Base-by-base conservation (phyloP, 2,797 vertebrate species). In the Coilia nasus region DNA sequence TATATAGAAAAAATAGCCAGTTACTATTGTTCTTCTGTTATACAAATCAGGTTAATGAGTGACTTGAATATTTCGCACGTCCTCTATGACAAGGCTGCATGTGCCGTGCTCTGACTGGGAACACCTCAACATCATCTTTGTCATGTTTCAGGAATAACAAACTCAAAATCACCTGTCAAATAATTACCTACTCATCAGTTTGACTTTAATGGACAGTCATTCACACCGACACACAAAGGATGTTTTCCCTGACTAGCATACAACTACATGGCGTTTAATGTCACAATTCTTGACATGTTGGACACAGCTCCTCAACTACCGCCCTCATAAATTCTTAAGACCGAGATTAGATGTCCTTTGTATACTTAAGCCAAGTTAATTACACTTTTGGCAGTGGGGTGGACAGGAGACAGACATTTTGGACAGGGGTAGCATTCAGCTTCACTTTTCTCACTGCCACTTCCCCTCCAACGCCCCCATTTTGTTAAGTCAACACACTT, bases 341-440 rank as follows among this genome's bases (percentile, higher is more conserved):
- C 15, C 71, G 2, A 78, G 71, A 78, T 78, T 44, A 35, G 71
- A 78, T 78, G 71, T 78, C 71, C 17, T 78, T 78, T 78, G 71
- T 41, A 78, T 78, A 41, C 71, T 78, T 78, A 78, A 41, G 71
- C 71, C 35, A 78, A 78, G 71, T 78, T 78, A 78, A 78, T 78
- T 78, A 78, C 71, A 41, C 71, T 78, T 41, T 78, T 78, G 71
- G 71, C 71, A 75, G 28, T 67, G 62, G 11, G 28, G 62, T 28
- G 23, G 62, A 71, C 64, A 71, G 17, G 31, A 78, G 71, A 7
- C 41, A 31, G 71, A 78, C 71, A 78, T 78, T 44, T 35, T 78
- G 71, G 71, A 78, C 71, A 44, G 67, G 31, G 14, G 2, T 19
- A 78, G 7, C 5, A 6, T 78, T 78, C 31, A 41, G 71, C 71